Percentiles rank a stretch among this genome's conserved stretches.
These are phyloP conservation scores for Andrena praecox DNA, from an alignment of 2,888 invertebrate genomes.

Conservation along the genomic window DNA sequence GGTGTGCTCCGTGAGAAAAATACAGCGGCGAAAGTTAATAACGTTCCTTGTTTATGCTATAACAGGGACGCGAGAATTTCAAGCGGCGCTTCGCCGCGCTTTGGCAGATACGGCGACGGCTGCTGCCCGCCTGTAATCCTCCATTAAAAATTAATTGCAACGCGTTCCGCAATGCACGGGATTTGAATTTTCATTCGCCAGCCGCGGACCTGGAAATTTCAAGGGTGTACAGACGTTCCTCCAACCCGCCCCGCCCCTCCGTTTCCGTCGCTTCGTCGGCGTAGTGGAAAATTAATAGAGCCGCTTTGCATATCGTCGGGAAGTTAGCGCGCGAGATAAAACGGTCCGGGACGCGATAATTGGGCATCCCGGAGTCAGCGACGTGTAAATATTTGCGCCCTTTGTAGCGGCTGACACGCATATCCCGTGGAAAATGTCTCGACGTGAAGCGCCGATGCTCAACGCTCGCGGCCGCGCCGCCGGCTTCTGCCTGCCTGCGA, in stretches of 20 bases:
- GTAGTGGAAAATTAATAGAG: constrained; percentile 59
- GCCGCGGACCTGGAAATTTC: constrained; percentile 31
- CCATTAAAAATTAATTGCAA: constrained; percentile 52
- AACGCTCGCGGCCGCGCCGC: not conserved
- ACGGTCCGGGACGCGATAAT: constrained; percentile 76
- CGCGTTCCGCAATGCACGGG: constrained; percentile 48
- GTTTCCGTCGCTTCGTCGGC: constrained; percentile 2
- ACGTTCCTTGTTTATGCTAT: constrained; percentile 18
- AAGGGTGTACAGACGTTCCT: constrained; percentile 25
- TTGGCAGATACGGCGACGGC: not conserved
- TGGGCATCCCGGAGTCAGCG: constrained; percentile 66
- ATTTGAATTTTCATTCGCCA: constrained; percentile 49
- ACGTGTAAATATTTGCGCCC: constrained; percentile 70
- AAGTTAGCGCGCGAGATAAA: constrained; percentile 72
- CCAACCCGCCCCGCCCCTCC: not conserved
- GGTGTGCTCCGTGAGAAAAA: not conserved
- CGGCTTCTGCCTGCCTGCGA: not conserved
- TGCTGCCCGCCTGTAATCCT: constrained; percentile 27
- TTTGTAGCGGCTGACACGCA: constrained; percentile 63
- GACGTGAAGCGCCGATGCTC: not conserved
- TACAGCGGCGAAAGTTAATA: constrained; percentile 17
- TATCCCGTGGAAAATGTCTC: constrained; percentile 45
- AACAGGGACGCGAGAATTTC: constrained; percentile 10
- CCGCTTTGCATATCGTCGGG: constrained; percentile 67
- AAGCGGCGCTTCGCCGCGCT: not conserved